Conservation (phyloP, 1,140 invertebrate genomes). For the Arion vulgaris region DNA sequence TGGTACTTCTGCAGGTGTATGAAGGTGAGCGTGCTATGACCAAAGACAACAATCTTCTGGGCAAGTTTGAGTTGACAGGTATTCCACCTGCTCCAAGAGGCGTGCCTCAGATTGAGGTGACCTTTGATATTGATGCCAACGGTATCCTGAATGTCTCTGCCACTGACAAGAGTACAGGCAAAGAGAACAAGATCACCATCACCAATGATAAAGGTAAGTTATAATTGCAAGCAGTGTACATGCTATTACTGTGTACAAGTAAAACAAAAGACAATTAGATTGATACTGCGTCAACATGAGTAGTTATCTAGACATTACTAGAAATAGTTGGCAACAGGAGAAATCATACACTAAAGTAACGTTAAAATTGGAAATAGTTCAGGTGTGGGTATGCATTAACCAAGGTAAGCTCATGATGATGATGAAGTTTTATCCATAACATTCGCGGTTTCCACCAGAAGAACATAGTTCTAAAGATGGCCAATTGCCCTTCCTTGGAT, state of each 20-base stretch:
- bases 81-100: conserved; percentile 95
- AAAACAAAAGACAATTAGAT: too few relatives aligned
- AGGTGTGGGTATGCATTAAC: too few relatives aligned
- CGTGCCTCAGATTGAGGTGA: conserved; percentile 86
- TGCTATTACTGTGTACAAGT: too few relatives aligned
- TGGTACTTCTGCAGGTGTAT: too few relatives aligned
- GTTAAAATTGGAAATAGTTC: too few relatives aligned
- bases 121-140: conserved; percentile 79
- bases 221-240: too few relatives aligned
- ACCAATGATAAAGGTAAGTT: conserved; percentile 93
- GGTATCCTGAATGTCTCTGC: conserved; percentile 75
- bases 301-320: too few relatives aligned
- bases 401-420: too few relatives aligned
- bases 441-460: conserved; percentile 47
- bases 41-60: conserved; percentile 85
- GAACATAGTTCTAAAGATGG: conserved; percentile 38
- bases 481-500: conserved; percentile 42
- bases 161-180: conserved; percentile 84
- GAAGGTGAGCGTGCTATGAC: conserved; percentile 79
- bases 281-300: too few relatives aligned
- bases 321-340: too few relatives aligned
- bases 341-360: too few relatives aligned
- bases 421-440: conserved; percentile 25
- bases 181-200: conserved; percentile 98
- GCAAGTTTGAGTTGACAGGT: conserved; percentile 93